Base-by-base conservation (phyloP, 2,113 vertebrate species). In the Sinosuthora webbiana region DNA sequence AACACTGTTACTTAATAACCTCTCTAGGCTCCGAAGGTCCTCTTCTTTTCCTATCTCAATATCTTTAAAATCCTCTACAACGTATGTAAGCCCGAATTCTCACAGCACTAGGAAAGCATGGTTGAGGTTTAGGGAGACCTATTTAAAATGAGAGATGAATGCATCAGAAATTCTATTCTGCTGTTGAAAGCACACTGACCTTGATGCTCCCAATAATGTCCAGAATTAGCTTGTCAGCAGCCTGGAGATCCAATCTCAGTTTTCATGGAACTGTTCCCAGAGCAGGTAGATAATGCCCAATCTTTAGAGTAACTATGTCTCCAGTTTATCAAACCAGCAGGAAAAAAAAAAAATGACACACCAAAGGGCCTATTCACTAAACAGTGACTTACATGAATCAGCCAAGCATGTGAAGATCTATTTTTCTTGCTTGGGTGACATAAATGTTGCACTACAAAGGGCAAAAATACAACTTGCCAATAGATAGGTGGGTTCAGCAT, bases 151-250 rank as follows among this genome's bases (percentile, higher is more conserved):
- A 91, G 86, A 89, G 53, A 82, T 88, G 92, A 96, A 92, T 91
- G 89, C 60, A 92, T 25, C 75, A 95, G 95, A 95, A 96, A 97
- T 74, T 91, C 93, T 93, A 92, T 67, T 87, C 92, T 74, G 71
- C 53, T 96, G 91, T 87, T 96, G 95, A 97, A 97, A 97, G 82
- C 79, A 68, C 35, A 9, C 62, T 93, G 94, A 91, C 92, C 91
- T 94, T 91, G 81, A 91, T 60, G 82, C 37, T 96, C 45, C 77
- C 83, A 93, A 91, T 92, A 95, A 97, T 87, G 87, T 76, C 89
- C 94, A 94, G 94, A 97, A 97, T 97, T 96, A 97, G 89, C 94
- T 92, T 97, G 95, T 97, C 95, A 97, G 80, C 96, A 94, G 82
- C 87, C 83, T 4, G 15, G 62, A 97, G 95, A 97, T 97, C 56